These are phyloP conservation scores for Paramisgurnus dabryanus DNA, from an alignment of 2,113 vertebrate genomes.

Conservation along the genomic window DNA sequence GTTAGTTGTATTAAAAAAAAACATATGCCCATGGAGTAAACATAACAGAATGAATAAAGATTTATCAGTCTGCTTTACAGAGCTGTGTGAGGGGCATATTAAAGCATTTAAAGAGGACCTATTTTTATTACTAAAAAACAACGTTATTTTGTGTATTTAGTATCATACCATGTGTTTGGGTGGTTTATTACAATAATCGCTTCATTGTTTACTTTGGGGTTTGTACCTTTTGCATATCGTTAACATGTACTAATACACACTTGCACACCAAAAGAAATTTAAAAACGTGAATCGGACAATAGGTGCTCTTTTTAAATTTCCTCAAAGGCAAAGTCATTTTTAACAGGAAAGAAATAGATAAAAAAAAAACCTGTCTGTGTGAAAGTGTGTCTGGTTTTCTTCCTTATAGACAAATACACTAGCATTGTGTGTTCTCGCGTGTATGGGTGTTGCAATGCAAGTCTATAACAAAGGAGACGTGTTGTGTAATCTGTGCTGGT, in stretches of 20 bases:
- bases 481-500: neutral
- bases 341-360: constrained; percentile 37
- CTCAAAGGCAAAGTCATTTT: constrained; percentile 11
- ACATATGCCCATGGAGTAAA: too few species aligned
- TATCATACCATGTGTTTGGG: too few species aligned
- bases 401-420: constrained; percentile 17
- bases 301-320: constrained; percentile 14
- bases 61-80: neutral
- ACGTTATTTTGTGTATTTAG: too few species aligned
- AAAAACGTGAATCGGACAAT: neutral
- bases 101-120: too few species aligned
- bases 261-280: too few species aligned
- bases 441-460: neutral
- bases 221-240: too few species aligned
- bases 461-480: neutral
- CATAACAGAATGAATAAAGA: too few species aligned
- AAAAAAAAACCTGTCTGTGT: neutral
- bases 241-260: too few species aligned
- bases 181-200: too few species aligned
- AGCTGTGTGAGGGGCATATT: neutral
- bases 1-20: too few species aligned
- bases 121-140: too few species aligned
- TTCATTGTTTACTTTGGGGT: too few species aligned
- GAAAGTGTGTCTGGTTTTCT: constrained; percentile 11
- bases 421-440: neutral